Conservation (phyloP, 2,888 invertebrate species). For the Pyrrhia umbra region DNA sequence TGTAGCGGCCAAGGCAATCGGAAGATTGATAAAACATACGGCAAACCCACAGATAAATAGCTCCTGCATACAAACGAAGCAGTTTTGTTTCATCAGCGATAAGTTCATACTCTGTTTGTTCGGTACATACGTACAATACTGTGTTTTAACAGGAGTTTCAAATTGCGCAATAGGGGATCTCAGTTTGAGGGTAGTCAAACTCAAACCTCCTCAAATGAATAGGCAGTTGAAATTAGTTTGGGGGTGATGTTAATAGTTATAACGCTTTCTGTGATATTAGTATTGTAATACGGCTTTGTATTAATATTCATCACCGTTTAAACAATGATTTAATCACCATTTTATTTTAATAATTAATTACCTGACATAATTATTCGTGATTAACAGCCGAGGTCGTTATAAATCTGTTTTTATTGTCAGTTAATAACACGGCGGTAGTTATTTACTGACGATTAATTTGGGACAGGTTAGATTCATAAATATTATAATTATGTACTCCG, state of each 20-base stretch:
- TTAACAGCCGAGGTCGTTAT: constrained; percentile 47
- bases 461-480: constrained; percentile 30
- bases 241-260: constrained; percentile 37
- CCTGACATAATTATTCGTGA: constrained; percentile 44
- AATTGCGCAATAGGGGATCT: constrained; percentile 48
- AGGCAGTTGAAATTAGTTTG: constrained; percentile 51
- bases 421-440: constrained; percentile 47
- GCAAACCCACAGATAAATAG: constrained; percentile 67
- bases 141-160: constrained; percentile 51
- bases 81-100: constrained; percentile 67
- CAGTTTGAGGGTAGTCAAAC: constrained; percentile 49
- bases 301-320: constrained; percentile 32
- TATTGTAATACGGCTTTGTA: constrained; percentile 8
- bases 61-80: constrained; percentile 69
- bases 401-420: constrained; percentile 55
- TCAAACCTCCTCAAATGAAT: constrained; percentile 55
- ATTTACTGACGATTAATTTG: constrained; percentile 37
- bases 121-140: constrained; percentile 24
- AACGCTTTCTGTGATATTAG: constrained; percentile 41
- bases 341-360: constrained; percentile 44
- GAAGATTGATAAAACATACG: constrained; percentile 77
- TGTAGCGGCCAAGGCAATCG: constrained; percentile 70
- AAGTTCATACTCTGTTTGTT: constrained; percentile 62
- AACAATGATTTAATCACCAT: constrained; percentile 26
- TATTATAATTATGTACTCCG: constrained; percentile 6